Conservation (phyloP, 2,797 vertebrate species). For the Danio kyathit region DNA sequence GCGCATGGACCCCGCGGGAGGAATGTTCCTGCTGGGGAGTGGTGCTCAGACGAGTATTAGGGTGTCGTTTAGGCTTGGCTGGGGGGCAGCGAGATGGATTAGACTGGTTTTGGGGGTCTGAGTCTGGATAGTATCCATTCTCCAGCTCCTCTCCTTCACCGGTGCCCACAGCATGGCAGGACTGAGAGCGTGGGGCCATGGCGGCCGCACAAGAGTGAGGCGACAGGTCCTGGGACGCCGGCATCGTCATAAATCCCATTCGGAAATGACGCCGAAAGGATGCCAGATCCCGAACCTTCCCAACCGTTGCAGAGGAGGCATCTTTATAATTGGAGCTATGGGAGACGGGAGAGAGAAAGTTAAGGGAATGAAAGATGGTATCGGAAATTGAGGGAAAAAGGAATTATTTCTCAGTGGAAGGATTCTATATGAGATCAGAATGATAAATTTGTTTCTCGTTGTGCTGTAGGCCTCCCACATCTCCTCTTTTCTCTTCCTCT, state of each 20-base stretch:
- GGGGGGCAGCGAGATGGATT: slow-evolving; percentile 83
- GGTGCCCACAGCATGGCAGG: slow-evolving; percentile 91
- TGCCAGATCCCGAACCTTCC: slow-evolving; percentile 86
- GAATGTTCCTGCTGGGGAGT: slow-evolving; percentile 73
- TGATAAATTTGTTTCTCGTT: slow-evolving; percentile 29
- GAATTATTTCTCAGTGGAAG: slow-evolving; percentile 8
- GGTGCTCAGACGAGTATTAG: slow-evolving; percentile 90
- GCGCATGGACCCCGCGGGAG: slow-evolving; percentile 67
- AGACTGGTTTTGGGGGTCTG: slow-evolving; percentile 68
- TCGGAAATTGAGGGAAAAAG: background rate
- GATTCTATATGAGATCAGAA: slow-evolving; percentile 40
- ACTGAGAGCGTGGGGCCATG: slow-evolving; percentile 93
- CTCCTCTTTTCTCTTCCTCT: slow-evolving; percentile 24
- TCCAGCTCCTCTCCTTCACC: slow-evolving; percentile 80
- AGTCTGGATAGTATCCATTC: slow-evolving; percentile 81
- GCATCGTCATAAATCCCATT: slow-evolving; percentile 97
- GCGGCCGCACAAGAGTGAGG: slow-evolving; percentile 89
- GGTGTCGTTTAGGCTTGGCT: slow-evolving; percentile 89
- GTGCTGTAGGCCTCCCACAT: slow-evolving; percentile 30
- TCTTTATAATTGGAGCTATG: slow-evolving; percentile 79
- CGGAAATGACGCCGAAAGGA: slow-evolving; percentile 93
- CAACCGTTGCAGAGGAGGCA: slow-evolving; percentile 81
- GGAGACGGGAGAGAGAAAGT: background rate
- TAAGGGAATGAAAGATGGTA: slow-evolving; percentile 16
- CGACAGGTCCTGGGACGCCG: slow-evolving; percentile 91